These are phyloP conservation scores for Amphiprion clarkii DNA, from an alignment of 2,797 vertebrate genomes.

Conservation along the genomic window DNA sequence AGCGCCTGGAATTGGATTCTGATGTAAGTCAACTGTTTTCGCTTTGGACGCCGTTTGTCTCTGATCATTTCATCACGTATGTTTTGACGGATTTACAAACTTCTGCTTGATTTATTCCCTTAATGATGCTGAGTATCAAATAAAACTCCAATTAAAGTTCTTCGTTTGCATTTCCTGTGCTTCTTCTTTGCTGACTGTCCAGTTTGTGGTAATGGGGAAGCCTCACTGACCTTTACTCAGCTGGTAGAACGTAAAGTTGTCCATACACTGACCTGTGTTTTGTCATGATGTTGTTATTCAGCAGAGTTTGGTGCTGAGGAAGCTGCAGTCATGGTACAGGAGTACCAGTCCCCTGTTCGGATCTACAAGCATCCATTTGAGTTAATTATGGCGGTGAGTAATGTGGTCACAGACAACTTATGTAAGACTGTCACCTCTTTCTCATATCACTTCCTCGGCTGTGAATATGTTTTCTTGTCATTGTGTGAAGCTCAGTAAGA, in stretches of 20 bases:
- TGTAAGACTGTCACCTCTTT: too few relatives aligned
- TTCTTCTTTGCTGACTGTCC: not conserved
- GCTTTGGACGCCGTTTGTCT: too few relatives aligned
- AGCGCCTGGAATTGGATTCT: too few relatives aligned
- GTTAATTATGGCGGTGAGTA: slow-evolving; percentile 95
- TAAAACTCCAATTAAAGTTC: not conserved
- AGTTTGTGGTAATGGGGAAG: slow-evolving; percentile 7
- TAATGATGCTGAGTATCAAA: too few relatives aligned
- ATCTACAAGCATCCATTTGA: slow-evolving; percentile 97
- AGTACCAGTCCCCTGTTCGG: slow-evolving; percentile 96
- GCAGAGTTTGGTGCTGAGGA: slow-evolving; percentile 43
- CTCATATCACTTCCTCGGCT: too few relatives aligned
- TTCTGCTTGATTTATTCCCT: too few relatives aligned
- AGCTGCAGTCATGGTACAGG: slow-evolving; percentile 92
- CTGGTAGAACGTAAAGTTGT: slow-evolving; percentile 6
- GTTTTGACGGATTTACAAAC: too few relatives aligned
- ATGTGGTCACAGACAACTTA: too few relatives aligned
- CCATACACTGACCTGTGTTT: not conserved
- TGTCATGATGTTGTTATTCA: not conserved
- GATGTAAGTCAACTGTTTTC: too few relatives aligned
- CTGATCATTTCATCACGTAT: too few relatives aligned
- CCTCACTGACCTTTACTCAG: slow-evolving; percentile 16
- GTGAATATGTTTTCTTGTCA: not conserved
- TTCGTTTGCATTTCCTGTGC: too few relatives aligned
- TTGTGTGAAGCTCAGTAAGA: too few relatives aligned